A percentile compares a stretch with the other conserved stretches of the same genome.
These are phyloP conservation scores for Sinelater perroti DNA, from an alignment of 2,888 invertebrate genomes.

Conservation along the genomic window DNA sequence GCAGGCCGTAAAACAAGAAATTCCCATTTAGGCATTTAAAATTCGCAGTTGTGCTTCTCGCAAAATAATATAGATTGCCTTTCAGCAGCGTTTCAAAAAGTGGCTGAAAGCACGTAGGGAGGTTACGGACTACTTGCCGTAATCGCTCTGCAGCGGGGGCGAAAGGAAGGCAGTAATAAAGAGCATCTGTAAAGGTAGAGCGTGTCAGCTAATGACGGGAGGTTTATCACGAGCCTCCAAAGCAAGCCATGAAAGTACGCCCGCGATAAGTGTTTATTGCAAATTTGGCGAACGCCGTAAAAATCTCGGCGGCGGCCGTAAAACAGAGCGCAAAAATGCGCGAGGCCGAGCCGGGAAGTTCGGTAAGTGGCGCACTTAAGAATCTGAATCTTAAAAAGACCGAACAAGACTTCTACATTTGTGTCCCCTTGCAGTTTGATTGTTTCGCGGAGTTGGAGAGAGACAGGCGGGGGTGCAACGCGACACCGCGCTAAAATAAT, in stretches of 20 bases:
- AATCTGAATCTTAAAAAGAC: conserved; percentile 59
- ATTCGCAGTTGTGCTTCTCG: too few species aligned
- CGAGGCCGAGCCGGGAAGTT: conserved; percentile 35
- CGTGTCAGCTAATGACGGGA: conserved; percentile 42
- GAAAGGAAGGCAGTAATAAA: conserved; percentile 41
- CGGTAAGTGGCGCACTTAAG: conserved; percentile 40
- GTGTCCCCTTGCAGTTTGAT: conserved; percentile 55
- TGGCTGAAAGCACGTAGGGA: too few species aligned
- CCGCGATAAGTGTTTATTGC: conserved; percentile 45
- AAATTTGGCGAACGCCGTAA: conserved; percentile 42
- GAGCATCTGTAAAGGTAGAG: conserved; percentile 40
- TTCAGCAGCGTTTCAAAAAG: too few species aligned
- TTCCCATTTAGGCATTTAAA: too few species aligned
- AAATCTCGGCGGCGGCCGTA: conserved; percentile 38
- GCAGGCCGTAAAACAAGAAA: too few species aligned
- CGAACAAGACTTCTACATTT: conserved; percentile 63
- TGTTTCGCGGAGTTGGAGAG: conserved; percentile 45
- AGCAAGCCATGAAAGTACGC: conserved; percentile 39
- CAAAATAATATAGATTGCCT: too few species aligned
- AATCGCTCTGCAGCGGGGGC: conserved; percentile 27
- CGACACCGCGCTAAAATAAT: conserved; percentile 39
- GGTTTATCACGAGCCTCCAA: conserved; percentile 41
- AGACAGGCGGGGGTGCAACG: conserved; percentile 40
- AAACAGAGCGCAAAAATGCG: conserved; percentile 33
- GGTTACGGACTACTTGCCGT: too few species aligned